phyloP scores from a whole-genome alignment of 2,888 invertebrate species.

The Resseliella maxima region DNA sequence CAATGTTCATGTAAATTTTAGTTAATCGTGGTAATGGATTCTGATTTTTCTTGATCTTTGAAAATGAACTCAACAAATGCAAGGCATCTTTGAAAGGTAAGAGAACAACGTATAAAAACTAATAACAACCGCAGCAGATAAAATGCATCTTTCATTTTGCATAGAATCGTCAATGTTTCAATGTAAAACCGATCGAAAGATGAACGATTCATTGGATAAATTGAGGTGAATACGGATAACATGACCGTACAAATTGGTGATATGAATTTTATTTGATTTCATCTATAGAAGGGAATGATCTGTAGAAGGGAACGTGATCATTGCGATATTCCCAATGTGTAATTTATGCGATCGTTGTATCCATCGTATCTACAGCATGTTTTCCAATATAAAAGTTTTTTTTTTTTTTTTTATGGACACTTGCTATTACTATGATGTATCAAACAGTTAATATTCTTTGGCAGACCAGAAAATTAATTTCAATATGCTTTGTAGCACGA shows the following conservation, averaged over 20 bases:
- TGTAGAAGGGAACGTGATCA: slow-evolving; percentile 29
- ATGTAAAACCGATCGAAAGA: background rate
- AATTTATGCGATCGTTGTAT: slow-evolving; percentile 42
- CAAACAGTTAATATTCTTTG: slow-evolving; percentile 3
- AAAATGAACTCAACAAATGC: background rate
- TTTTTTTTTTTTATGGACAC: background rate
- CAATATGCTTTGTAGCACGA: background rate
- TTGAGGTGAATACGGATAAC: slow-evolving; percentile 12
- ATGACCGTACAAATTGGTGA: slow-evolving; percentile 33
- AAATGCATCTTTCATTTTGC: background rate
- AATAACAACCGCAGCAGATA: background rate
- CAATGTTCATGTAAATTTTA: slow-evolving; percentile 19
- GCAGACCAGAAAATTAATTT: background rate
- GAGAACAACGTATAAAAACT: background rate
- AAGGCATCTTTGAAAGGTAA: background rate
- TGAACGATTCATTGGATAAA: background rate
- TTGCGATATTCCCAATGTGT: slow-evolving; percentile 1
- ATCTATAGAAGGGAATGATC: slow-evolving; percentile 31
- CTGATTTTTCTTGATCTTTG: background rate
- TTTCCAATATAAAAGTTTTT: slow-evolving; percentile 6
- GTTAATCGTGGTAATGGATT: background rate
- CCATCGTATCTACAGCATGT: slow-evolving; percentile 16
- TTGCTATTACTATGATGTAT: background rate
- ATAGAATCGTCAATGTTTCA: background rate
- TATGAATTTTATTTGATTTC: slow-evolving; percentile 46